Evolutionary conservation across 2,888 invertebrate genomes (phyloP), one percentile per base, ranked within the genome.

Genomic region (Trachelus tabidus): DNA sequence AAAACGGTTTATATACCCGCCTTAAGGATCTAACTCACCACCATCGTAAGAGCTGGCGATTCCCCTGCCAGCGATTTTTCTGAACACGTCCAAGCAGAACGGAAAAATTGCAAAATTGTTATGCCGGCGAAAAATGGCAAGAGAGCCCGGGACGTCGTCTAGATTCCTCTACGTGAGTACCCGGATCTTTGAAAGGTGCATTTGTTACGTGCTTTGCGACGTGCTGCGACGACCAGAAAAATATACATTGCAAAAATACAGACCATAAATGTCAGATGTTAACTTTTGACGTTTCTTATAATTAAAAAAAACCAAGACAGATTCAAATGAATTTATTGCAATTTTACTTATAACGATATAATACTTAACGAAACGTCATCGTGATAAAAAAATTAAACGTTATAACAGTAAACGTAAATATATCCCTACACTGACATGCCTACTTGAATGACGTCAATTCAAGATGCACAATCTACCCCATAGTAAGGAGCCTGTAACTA

Each of bases 1-100:
- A 83, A 83, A 83, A 83, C 82, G 83, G 81, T 83, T 83, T 83
- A 83, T 83, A 83, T 82, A 83, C 83, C 79, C 77, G 80, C 80
- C 77, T 83, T 56, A 23, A 56, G 40, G 23, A 56, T 1, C 40
- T 23, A 23, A 23, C 40, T 23, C 40, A 23, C 40, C 9, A 23
- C 40, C 40, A 23, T 56, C 40, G 40, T 23, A 56, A 56, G 40
- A 56, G 23, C 23, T 56, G 23, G 23, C 23, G 0, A 23, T 56
- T 23, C 40, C 23, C 9, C 23, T 6, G 40, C 6, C 40, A 9
- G 40, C 0, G 23, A 56, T 2, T 23, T 56, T 56, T 56, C 23
- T 56, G 23, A 56, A 23, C 40, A 56, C 40, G 23, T 1, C 40
- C 40, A 23, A 23, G 40, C 23, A 23, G 40, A 56, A 40, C 6